Evolutionary conservation across 2,888 invertebrate genomes (phyloP), one percentile per base, ranked within the genome.

Genomic region (Eurytoma adleriae): DNA sequence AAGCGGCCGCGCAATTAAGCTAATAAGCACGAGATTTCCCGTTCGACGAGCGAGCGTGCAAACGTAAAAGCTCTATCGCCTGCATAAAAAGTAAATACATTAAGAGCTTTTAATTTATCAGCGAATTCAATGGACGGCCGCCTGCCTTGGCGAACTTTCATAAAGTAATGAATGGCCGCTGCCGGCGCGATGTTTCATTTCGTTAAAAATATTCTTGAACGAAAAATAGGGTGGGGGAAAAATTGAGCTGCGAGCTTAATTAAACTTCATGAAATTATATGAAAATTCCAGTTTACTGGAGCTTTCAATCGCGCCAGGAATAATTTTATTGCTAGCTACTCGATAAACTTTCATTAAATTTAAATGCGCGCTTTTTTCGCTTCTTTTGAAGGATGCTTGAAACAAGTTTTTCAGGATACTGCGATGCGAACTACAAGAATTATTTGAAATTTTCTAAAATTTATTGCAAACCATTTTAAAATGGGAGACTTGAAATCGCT

Each of bases 181-280:
- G 20, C 20, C 13, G 40, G 20, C 30, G 30, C 24, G 24, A 57
- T 54, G 70, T 77, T 77, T 77, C 70, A 71, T 71, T 30, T 71
- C 56, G 71, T 57, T 40, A 66, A 78, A 71, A 71, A 52, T 66
- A 64, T 69, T 64, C 61, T 62, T 40, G 56, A 50, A 69, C 40
- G 40, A 50, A 62, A 68, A 75, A 24, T 16, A 13, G 48, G 16
- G n/a, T 3, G 20, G 40, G 40, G 40, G 5, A 40, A 40, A 40
- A 40, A 40, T 40, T 40, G 40, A 0, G 4, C 7, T 40, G 40
- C 40, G 40, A 40, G 40, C 40, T 40, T 40, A 40, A 40, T 40
- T 40, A 40, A 40, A 40, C 40, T 69, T 73, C 56, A 78, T 78
- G 68, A 52, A 78, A 78, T 73, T 78, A 73, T 78, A 73, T 54